Percentiles rank a stretch among this genome's conserved stretches.
Conservation (phyloP, 2,888 invertebrate species). For the Drosophila flavopinicola region DNA sequence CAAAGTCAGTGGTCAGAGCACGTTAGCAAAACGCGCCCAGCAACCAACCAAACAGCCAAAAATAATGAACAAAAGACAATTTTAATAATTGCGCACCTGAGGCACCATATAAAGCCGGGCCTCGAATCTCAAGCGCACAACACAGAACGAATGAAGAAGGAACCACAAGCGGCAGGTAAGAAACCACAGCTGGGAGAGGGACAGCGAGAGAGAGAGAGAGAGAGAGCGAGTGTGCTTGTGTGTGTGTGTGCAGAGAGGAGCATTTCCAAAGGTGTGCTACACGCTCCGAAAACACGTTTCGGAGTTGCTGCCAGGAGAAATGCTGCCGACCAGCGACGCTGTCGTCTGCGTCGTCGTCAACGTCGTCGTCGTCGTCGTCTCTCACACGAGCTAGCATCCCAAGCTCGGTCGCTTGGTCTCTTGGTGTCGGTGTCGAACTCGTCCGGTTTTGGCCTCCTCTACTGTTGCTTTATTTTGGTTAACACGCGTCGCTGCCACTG, state of each 20-base stretch:
- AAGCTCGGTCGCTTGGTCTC: constrained; percentile 41
- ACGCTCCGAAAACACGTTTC: constrained; percentile 53
- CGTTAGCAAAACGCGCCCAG: constrained; percentile 27
- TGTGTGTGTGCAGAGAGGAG: constrained; percentile 45
- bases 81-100: constrained; percentile 74
- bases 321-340: constrained; percentile 47
- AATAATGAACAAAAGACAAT: constrained; percentile 56
- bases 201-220: constrained; percentile 11
- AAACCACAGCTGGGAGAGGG: constrained; percentile 58
- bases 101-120: constrained; percentile 56
- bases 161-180: constrained; percentile 43
- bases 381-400: constrained; percentile 54
- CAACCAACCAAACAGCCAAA: constrained; percentile 18
- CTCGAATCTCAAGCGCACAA: constrained; percentile 31
- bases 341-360: constrained; percentile 23
- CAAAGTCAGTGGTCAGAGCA: constrained; percentile 8
- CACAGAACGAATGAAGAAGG: constrained; percentile 38
- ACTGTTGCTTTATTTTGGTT: constrained; percentile 80
- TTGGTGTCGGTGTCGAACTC: constrained; percentile 57
- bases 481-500: constrained; percentile 60
- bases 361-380: constrained; percentile 35
- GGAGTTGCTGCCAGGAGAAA: constrained; percentile 71
- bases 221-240: no score
- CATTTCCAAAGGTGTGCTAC: constrained; percentile 59
- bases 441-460: constrained; percentile 66